Evolutionary conservation across 2,888 invertebrate genomes (phyloP), one percentile per base, ranked within the genome.

Genomic region (Zele albiditarsus): DNA sequence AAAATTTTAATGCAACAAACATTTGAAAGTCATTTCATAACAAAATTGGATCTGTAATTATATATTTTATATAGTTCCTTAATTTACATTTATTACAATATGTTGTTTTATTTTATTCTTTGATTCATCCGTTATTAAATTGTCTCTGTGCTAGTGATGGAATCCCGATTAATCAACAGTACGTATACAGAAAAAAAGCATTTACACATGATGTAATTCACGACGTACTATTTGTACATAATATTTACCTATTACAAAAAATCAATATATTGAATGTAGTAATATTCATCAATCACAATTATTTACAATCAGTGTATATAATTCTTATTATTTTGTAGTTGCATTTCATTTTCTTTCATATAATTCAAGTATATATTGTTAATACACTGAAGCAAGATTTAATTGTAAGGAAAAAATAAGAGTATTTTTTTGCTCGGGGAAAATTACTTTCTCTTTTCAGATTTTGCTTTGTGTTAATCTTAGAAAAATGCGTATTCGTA

Each of bases 401-500:
- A 12, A 12, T 12, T 38, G 38, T 12, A 38, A 12, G 12, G 12
- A 38, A 38, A 8, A 38, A 12, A 38, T 2, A 38, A 38, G 12
- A 38, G 12, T 38, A 38, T 38, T 38, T 38, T 38, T 2, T 38
- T 6, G 0, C 8, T 38, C 0, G 12, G 38, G 12, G 12, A 2
- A 38, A 8, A 38, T 12, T 8, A 38, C 2, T 38, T 12, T 16
- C n/a, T 46, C 42, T 3, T 42, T 1, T 42, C 3, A n/a, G 3
- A 33, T 33, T 33, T 46, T n/a, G 3, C n/a, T 46, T 46, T 46
- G 46, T 46, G 46, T 46, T 46, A 46, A n/a, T 46, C 16, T 46
- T 16, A 69, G 53, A 71, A 71, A 46, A 46, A 68, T 31, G 63
- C 68, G 53, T 49, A 69, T 46, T 14, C 53, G n/a, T 53, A n/a